These are phyloP conservation scores for Pseudochirops corinnae DNA, from an alignment of 2,797 vertebrate genomes.

Conservation along the genomic window DNA sequence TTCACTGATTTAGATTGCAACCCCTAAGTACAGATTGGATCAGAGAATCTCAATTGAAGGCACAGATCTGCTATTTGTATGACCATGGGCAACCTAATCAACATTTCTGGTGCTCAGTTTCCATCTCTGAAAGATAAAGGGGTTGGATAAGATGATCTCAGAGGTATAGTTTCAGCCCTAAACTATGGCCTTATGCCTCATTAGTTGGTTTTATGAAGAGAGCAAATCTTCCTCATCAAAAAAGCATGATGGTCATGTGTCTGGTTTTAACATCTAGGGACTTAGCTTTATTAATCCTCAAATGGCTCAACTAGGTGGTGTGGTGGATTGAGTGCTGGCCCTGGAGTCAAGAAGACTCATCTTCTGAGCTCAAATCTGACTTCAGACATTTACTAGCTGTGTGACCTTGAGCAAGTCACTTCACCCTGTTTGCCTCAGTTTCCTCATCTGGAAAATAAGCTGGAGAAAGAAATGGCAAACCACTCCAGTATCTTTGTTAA, in stretches of 20 bases:
- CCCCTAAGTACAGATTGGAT: background rate
- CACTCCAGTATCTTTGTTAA: background rate
- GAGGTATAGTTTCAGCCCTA: background rate
- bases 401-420: background rate
- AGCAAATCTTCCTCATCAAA: background rate
- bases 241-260: background rate
- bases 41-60: background rate
- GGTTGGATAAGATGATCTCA: background rate
- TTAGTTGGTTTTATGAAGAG: background rate
- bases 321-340: no score
- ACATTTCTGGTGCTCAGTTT: slow-evolving; percentile 31
- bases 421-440: background rate
- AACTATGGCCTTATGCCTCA: background rate
- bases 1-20: background rate
- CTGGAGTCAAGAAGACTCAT: background rate
- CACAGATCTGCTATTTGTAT: background rate
- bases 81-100: background rate
- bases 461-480: background rate
- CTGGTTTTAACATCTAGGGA: background rate
- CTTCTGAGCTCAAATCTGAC: background rate
- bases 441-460: background rate
- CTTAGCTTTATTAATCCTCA: background rate
- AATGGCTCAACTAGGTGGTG: background rate
- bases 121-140: slow-evolving; percentile 5
- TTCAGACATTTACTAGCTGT: background rate